phyloP scores from a whole-genome alignment of 2,888 invertebrate species.

The Temnothorax ravouxi region DNA sequence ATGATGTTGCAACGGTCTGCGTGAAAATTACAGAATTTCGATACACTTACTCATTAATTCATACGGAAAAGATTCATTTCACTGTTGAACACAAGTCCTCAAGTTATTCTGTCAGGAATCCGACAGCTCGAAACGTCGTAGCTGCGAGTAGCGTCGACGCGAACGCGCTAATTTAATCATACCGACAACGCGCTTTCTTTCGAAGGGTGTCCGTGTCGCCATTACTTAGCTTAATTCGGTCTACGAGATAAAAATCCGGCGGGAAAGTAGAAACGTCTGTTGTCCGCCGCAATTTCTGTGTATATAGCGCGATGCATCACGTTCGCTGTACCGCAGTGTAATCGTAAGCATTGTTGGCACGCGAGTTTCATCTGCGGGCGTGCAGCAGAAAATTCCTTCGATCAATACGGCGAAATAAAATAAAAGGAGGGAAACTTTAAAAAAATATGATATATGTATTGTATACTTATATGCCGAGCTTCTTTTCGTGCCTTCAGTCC shows the following conservation, averaged over 20 bases:
- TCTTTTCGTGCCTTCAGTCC: slow-evolving; percentile 14
- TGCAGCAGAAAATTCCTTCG: slow-evolving; percentile 53
- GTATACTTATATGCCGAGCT: not conserved
- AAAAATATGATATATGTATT: slow-evolving; percentile 55
- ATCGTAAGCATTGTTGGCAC: slow-evolving; percentile 57
- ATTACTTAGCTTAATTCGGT: slow-evolving; percentile 41
- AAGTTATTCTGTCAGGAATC: slow-evolving; percentile 6
- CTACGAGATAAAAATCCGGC: slow-evolving; percentile 1
- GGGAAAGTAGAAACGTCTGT: not conserved
- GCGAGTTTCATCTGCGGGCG: slow-evolving; percentile 53
- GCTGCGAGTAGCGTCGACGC: not conserved
- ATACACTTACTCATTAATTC: not conserved
- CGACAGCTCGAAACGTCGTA: slow-evolving; percentile 17
- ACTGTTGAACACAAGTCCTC: not conserved
- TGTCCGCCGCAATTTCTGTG: slow-evolving; percentile 17
- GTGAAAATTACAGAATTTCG: not conserved
- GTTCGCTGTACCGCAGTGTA: slow-evolving; percentile 15
- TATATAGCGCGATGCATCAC: slow-evolving; percentile 14
- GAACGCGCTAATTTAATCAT: slow-evolving; percentile 36
- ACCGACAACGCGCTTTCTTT: not conserved
- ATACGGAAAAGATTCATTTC: not conserved
- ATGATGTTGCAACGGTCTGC: not conserved
- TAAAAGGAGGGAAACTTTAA: slow-evolving; percentile 65
- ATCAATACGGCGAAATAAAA: slow-evolving; percentile 67
- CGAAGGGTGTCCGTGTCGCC: not conserved